Evolutionary conservation across 2,113 vertebrate genomes (phyloP), one percentile per base, ranked within the genome.

Genomic region (Prochilodus magdalenae): DNA sequence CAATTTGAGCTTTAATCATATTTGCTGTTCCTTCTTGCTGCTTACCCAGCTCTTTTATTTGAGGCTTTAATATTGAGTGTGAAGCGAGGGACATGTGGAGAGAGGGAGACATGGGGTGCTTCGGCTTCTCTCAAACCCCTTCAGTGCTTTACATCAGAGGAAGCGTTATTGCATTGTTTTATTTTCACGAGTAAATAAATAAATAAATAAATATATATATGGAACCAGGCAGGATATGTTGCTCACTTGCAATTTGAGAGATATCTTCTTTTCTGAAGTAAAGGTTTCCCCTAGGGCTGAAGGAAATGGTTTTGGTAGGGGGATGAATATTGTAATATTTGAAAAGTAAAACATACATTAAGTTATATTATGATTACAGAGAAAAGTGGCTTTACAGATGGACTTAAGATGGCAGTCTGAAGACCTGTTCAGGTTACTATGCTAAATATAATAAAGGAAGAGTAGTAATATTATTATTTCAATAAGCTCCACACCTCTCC

Each of bases 51-150:
- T 20, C 33, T 36, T 66, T 69, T 69, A 69, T 69, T 69, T 69
- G 36, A 67, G 63, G 63, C 63, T 66, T 69, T 69, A 40, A 30
- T 69, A 36, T 69, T 40, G 66, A 69, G 66, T 40, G 33, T 69
- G 20, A 40, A 69, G 55, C n/a, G 1, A 40, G 66, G 36, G 10
- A 69, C 22, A 20, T 22, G 20, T 1, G 33, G 18, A 40, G 36
- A 40, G 30, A 40, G 66, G 20, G 30, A 66, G 14, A 66, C 7
- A 2, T 4, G 24, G 30, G 63, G 24, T 18, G 12, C 33, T 40
- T 69, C 18, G 22, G 20, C 66, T 40, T 69, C 24, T 22, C 66
- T 69, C 66, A 69, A 40, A 36, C 30, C 30, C 66, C 30, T 69
- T 40, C 18, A 69, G 66, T 30, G 27, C 63, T 12, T 33, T 18